Base-by-base conservation (phyloP, 2,888 invertebrate genomes). In the Lasioglossum zephyrum region DNA sequence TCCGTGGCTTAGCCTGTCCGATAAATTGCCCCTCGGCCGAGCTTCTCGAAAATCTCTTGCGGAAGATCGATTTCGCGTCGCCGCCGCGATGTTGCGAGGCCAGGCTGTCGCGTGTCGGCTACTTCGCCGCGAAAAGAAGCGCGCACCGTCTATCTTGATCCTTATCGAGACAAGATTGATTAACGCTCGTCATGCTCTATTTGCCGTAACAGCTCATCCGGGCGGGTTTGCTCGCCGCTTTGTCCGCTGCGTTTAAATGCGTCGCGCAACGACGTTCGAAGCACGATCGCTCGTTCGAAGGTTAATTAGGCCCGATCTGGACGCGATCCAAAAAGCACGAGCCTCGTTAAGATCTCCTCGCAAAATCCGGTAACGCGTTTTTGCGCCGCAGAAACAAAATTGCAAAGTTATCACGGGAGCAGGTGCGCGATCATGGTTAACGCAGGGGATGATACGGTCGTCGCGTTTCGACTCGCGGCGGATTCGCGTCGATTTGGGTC, bases 21-120 rank as follows among this genome's bases (percentile, higher is more conserved):
- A 36, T 82, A 88, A 89, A 88, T 88, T 57, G 57, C 57, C 11
- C 57, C 57, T n/a, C 57, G 57, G 4, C n/a, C 57, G n/a, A n/a
- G 22, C 53, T 9, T 53, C 36, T 41, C 74, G 57, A 44, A 57
- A 53, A 18, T 31, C 26, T 69, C 31, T 57, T 41, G 22, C 31
- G 11, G 53, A 53, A 47, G 79, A 44, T 41, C 79, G 82, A 79
- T 66, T 66, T 49, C n/a, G 57, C 41, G 31, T 63, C 63, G 63
- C 72, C 22, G 53, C n/a, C n/a, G n/a, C 22, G 22, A 16, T 1
- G 47, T 0, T 16, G 16, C 1, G 47, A 47, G 47, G 47, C 9
- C 39, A 9, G 8, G 49, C 41, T 73, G 82, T 82, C 83, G 66
- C 76, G 73, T 73, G 77, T 77, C 83, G 39, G 16, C 6, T 16